Evolutionary conservation across 2,113 vertebrate species (phyloP), one percentile per base, ranked within the genome.

Genomic region (Delphinapterus leucas): DNA sequence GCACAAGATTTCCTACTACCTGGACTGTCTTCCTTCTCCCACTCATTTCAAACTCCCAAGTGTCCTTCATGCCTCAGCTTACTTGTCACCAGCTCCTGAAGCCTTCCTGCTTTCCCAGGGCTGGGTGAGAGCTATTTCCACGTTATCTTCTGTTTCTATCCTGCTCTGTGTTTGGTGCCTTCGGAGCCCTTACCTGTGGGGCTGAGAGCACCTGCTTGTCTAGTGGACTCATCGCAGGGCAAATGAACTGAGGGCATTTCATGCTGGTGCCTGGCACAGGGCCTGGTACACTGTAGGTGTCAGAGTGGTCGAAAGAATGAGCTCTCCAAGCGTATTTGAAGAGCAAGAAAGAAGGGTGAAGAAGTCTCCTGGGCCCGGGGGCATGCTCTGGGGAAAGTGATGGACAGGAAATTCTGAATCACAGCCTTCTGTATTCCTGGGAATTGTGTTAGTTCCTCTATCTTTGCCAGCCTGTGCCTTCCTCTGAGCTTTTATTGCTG

Each of bases 361-460:
- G 63, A 33, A 11, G n/a, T 28, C 25, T n/a, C 36, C 13, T 1
- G 4, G 36, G 28, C 2, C 5, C 2, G 67, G 11, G 15, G 41
- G 12, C 21, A 8, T 0, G 25, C n/a, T 23, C 11, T 12, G 90
- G 23, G 17, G 17, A 44, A n/a, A 44, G 2, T 18, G 13, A 53
- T 0, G 25, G 65, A 14, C 0, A 10, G 26, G 26, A 23, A 31
- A 25, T 2, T 8, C 38, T 1, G n/a, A 1, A 1, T 3, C 8
- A 2, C 9, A 14, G 55, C n/a, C 5, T 25, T 36, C 3, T 0
- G 7, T 12, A 8, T 5, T 73, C 31, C 36, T 18, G 41, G 47
- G 23, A 36, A n/a, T 21, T 11, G 41, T 0, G 38, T 9, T 25
- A 2, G 25, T 28, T 25, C 65, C 20, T 28, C 17, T 4, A 0